phyloP scores from a whole-genome alignment of 2,797 vertebrate species.

The Dallia pectoralis region DNA sequence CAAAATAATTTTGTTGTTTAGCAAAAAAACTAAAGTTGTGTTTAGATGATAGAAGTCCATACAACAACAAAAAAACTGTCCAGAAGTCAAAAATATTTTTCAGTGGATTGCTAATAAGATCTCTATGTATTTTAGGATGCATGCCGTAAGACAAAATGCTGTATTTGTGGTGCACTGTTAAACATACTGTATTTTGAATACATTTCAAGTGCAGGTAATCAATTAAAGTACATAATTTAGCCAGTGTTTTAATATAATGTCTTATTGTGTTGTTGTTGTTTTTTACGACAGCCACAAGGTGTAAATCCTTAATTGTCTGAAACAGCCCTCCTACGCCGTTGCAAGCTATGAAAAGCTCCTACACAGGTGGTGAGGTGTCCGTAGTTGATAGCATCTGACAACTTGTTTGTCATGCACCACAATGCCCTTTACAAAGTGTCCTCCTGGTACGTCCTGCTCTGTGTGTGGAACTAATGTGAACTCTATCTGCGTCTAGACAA shows the following conservation, averaged over 20 bases:
- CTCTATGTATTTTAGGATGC: too few species aligned
- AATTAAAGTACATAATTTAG: too few species aligned
- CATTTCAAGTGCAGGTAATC: too few species aligned
- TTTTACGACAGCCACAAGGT: slow-evolving; percentile 30
- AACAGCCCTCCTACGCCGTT: slow-evolving; percentile 3
- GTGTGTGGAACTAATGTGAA: background rate
- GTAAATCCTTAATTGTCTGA: slow-evolving; percentile 33
- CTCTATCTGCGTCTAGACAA: background rate
- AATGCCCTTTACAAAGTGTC: slow-evolving; percentile 31
- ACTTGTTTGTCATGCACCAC: slow-evolving; percentile 35
- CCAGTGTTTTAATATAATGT: too few species aligned
- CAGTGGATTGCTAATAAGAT: background rate
- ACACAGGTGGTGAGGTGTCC: slow-evolving; percentile 30
- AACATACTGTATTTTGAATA: too few species aligned
- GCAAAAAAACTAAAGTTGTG: background rate
- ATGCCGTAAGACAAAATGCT: too few species aligned
- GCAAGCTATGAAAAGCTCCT: slow-evolving; percentile 18
- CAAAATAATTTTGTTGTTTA: background rate
- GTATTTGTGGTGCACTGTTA: too few species aligned
- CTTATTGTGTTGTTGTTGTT: too few species aligned
- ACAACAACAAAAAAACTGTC: background rate
- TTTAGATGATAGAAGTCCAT: background rate
- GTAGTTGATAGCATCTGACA: slow-evolving; percentile 49
- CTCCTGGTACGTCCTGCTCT: background rate
- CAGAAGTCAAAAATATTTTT: background rate